A percentile compares a stretch with the other conserved stretches of the same genome.
phyloP scores from a whole-genome alignment of 2,113 vertebrate genomes.

The Arenaria interpres region DNA sequence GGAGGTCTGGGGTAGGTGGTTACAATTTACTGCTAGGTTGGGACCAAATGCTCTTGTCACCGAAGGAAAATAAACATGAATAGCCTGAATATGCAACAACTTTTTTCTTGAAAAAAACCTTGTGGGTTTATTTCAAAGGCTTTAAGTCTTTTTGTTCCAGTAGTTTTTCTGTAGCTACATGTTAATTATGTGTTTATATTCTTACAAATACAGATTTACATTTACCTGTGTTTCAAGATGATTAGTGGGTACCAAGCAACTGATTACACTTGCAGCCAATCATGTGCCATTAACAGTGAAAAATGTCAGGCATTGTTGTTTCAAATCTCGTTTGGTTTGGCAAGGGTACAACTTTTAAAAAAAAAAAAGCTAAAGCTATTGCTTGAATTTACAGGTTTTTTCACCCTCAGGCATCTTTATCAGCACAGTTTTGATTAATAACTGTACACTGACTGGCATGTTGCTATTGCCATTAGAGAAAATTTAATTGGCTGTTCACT shows the following conservation, averaged over 20 bases:
- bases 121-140: neutral
- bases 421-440: conserved; percentile 49
- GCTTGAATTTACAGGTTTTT: conserved; percentile 50
- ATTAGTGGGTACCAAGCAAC: conserved; percentile 73
- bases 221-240: conserved; percentile 61
- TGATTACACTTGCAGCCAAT: conserved; percentile 74
- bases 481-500: neutral
- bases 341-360: conserved; percentile 21
- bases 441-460: conserved; percentile 30
- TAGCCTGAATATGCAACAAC: neutral
- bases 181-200: conserved; percentile 35
- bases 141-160: neutral
- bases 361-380: conserved; percentile 34
- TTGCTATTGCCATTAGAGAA: neutral
- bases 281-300: conserved; percentile 69
- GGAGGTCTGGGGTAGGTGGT: neutral
- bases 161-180: neutral
- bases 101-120: neutral
- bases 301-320: conserved; percentile 67
- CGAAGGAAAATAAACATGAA: neutral
- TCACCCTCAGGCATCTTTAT: conserved; percentile 60
- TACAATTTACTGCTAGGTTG: neutral
- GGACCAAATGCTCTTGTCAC: neutral
- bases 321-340: conserved; percentile 69
- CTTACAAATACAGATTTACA: conserved; percentile 54